Base-by-base conservation (phyloP, 2,888 invertebrate species). In the Scaptomyza tumidula region DNA sequence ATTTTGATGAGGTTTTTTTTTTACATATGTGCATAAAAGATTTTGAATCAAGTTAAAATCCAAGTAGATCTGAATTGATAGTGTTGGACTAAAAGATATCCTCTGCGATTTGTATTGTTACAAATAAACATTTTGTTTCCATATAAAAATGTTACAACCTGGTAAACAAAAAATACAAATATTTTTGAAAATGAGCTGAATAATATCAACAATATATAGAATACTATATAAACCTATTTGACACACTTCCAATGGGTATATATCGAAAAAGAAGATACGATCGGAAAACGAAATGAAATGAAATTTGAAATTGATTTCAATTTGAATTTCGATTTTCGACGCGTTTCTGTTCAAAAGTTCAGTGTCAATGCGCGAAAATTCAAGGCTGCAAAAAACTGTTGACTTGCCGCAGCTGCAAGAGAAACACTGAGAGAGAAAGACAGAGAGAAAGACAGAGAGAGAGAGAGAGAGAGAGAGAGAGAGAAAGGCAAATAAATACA, bases 271-370 rank as follows among this genome's bases (percentile, higher is more conserved):
- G 50, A 58, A 62, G 57, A 66, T 31, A 41, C 59, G 59, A 67
- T 31, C 11, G n/a, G 6, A 29, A 24, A 58, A 63, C 11, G 69
- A 83, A 84, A 71, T 66, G 59, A 73, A 83, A 86, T 79, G 54
- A 64, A 75, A 60, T 77, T 75, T 86, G 66, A 84, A 84, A 84
- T 88, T 88, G 88, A 85, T 88, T 85, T 88, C 85, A 88, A 86
- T 88, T 83, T 80, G 72, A 86, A 88, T 78, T 83, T 74, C 43
- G 46, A 75, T 76, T 72, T 72, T 71, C 58, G 69, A 66, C 54
- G 61, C 49, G 19, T 37, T 35, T 33, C 27, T 39, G 63, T 70
- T 68, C 57, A 57, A 68, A 72, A 84, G 85, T 85, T 85, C 88
- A 85, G 71, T 84, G 85, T 84, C 88, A 84, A 67, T 69, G 71